Evolutionary conservation across 2,113 vertebrate species (phyloP).

Genomic region (Ictalurus furcatus): DNA sequence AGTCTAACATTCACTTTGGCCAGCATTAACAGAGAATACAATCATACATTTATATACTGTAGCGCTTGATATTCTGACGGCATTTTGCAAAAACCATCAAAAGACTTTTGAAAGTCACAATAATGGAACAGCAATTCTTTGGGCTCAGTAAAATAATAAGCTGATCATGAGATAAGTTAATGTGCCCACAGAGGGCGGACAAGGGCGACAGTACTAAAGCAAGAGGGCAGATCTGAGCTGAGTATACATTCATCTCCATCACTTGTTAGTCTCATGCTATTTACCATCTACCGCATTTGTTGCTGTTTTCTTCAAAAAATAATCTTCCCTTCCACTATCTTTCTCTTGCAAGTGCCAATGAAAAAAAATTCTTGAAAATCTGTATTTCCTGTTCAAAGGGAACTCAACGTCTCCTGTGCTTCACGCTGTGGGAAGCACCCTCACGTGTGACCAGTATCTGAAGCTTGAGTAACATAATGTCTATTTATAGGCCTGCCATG

Average conservation of each 20-base stretch:
- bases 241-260: conserved; percentile 26
- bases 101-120: conserved; percentile 25
- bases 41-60: not conserved
- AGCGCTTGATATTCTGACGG: conserved; percentile 2
- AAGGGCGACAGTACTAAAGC: conserved; percentile 32
- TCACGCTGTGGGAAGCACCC: no score
- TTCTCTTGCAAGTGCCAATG: not conserved
- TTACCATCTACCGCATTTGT: conserved; percentile 21
- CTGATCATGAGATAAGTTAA: conserved; percentile 40
- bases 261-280: conserved; percentile 24
- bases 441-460: no score
- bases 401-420: no score
- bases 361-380: not conserved
- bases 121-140: conserved; percentile 23
- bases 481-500: no score
- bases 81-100: conserved; percentile 12
- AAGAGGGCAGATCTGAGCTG: conserved; percentile 22
- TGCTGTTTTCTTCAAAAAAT: not conserved
- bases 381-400: not conserved
- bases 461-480: no score
- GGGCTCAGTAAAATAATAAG: conserved; percentile 45
- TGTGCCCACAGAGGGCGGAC: conserved; percentile 1
- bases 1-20: not conserved
- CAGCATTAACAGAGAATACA: not conserved
- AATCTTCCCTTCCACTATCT: conserved; percentile 10